Base-by-base conservation (phyloP, 92 coral and sea anemone genomes). In the Bergia sp. region DNA sequence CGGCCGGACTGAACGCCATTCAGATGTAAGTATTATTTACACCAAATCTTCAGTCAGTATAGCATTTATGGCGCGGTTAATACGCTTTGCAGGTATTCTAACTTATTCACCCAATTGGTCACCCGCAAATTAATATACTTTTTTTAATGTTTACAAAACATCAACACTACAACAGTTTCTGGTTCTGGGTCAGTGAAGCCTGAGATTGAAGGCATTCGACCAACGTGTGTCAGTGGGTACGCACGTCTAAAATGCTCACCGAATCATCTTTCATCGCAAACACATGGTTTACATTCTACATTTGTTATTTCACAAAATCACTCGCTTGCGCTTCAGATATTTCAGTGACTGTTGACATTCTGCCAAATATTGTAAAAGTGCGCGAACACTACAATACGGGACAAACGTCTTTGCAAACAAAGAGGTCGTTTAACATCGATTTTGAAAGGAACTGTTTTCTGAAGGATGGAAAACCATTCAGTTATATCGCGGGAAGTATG, bases 1-100 rank as follows among this genome's bases (percentile, higher is more conserved):
- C 90, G 39, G 94, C 96, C 7, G 97, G 98, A 21, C 65, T 96
- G 9, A 94, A 96, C 57, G 92, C 95, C 53, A 87, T 96, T 13
- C 97, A 96, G 78, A 89, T 95, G 96, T 96, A 85, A 90, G 98
- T 92, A 65, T 41, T 39, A 41, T 7, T 76, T 65, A 79, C 9
- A 36, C 18, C 58, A n/a, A 50, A 4, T 45, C 36, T 43, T 77
- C 53, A 77, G 39, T n/a, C 29, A 29, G 29, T 20, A 2, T 40
- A 37, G 80, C 12, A 42, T 4, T 37, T 73, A 37, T 7, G 29
- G 16, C 20, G 61, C 21, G 65, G 49, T n/a, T 12, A n/a, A 10
- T 11, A 45, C 20, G 15, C 37, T 66, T 65, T 64, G 86, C 57
- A 39, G 37, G 57, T 10, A n/a, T 66, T 40, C 44, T 71, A 71